phyloP scores from a whole-genome alignment of 2,113 vertebrate species.

The Numenius arquata region DNA sequence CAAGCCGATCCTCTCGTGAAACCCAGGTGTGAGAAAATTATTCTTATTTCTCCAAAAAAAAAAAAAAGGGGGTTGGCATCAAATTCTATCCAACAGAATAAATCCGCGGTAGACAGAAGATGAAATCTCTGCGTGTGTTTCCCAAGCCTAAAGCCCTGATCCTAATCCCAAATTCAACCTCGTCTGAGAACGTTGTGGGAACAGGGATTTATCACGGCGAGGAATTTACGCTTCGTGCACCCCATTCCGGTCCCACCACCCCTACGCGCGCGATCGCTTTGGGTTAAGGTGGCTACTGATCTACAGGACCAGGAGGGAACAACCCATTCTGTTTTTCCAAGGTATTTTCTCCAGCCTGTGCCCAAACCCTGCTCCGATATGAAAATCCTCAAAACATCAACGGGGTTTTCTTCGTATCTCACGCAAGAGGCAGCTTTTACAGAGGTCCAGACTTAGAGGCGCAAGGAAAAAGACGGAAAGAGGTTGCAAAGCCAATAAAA shows the following conservation, averaged over 20 bases:
- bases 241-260: background rate
- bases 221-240: background rate
- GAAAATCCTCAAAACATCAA: background rate
- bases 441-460: background rate
- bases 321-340: background rate
- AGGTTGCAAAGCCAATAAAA: background rate
- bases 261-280: fast-evolving
- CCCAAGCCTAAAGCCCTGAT: background rate
- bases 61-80: background rate
- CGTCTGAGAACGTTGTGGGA: fast-evolving
- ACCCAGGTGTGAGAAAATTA: background rate
- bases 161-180: background rate
- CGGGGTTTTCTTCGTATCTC: background rate
- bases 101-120: background rate
- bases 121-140: background rate
- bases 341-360: background rate
- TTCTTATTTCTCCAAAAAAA: background rate
- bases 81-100: background rate
- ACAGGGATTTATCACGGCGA: background rate
- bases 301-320: background rate
- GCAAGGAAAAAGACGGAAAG: background rate
- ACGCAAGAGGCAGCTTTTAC: background rate
- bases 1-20: background rate
- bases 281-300: background rate
- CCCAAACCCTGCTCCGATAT: background rate